A percentile compares a stretch with the other conserved stretches of the same genome.
Conservation (phyloP, 2,113 vertebrate genomes). For the Spheniscus mendiculus region DNA sequence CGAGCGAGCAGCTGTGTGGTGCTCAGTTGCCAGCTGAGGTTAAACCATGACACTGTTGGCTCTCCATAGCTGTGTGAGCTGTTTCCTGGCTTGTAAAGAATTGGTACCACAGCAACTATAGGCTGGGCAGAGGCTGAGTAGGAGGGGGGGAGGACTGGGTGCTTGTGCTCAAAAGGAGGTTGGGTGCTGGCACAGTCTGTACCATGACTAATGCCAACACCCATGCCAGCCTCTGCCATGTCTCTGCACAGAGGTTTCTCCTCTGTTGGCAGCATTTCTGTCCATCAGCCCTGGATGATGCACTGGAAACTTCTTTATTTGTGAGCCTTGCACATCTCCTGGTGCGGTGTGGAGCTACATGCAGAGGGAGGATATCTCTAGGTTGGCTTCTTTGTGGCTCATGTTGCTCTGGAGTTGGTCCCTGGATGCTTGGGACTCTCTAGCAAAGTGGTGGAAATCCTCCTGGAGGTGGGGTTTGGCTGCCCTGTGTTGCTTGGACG, state of each 20-base stretch:
- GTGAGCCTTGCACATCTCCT: neutral
- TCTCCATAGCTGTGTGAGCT: neutral
- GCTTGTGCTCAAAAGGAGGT: neutral
- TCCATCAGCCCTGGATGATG: neutral
- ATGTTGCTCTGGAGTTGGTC: accelerated
- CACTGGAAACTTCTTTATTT: neutral
- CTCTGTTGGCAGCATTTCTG: accelerated
- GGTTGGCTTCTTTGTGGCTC: neutral
- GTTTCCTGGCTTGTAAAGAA: neutral
- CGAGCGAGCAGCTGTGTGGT: no score
- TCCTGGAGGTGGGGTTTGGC: neutral
- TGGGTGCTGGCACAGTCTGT: neutral
- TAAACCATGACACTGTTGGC: neutral
- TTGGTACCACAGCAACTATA: accelerated
- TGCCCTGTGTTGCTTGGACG: accelerated
- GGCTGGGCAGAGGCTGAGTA: neutral
- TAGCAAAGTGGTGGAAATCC: neutral
- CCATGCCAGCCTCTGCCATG: neutral
- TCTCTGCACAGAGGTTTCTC: accelerated
- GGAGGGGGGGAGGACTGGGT: neutral
- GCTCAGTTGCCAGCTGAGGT: no score
- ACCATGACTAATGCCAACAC: neutral
- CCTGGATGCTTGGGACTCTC: neutral
- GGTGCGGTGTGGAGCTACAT: accelerated
- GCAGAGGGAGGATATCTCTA: accelerated